Percentiles rank a stretch among this genome's conserved stretches.
Evolutionary conservation across 2,797 vertebrate genomes (phyloP).

Genomic region (Ctenopoma multispine): DNA sequence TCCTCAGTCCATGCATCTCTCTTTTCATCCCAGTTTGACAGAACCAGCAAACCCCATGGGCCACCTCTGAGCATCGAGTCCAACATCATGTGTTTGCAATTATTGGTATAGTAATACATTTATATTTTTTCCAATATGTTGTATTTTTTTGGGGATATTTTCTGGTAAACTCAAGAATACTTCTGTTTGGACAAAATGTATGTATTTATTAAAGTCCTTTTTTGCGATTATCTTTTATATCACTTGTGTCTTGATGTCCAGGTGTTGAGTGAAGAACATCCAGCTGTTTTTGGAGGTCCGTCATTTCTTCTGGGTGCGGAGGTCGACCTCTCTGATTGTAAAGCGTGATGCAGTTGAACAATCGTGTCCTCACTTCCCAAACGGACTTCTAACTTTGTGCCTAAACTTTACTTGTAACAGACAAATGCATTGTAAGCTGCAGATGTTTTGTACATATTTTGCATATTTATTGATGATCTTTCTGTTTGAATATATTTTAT

Average conservation of each 20-base stretch:
- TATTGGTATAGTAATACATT: background rate
- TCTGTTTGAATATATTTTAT: constrained; percentile 59
- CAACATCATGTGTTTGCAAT: constrained; percentile 38
- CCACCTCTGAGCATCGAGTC: constrained; percentile 89
- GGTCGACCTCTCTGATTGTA: constrained; percentile 77
- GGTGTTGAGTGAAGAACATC: constrained; percentile 75
- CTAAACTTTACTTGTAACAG: constrained; percentile 91
- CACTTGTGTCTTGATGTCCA: constrained; percentile 43
- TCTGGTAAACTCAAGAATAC: too few relatives aligned
- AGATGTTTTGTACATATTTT: constrained; percentile 82
- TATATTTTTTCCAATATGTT: too few relatives aligned
- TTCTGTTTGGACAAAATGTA: too few relatives aligned
- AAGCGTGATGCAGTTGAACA: constrained; percentile 90
- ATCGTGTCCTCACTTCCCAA: constrained; percentile 88
- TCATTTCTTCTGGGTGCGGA: constrained; percentile 66
- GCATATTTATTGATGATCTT: constrained; percentile 74
- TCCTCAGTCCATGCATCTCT: constrained; percentile 89
- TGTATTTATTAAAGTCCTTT: background rate
- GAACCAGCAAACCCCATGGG: constrained; percentile 90
- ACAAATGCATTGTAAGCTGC: constrained; percentile 95
- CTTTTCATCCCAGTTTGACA: constrained; percentile 89
- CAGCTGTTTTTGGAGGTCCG: constrained; percentile 81
- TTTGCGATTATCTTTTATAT: background rate
- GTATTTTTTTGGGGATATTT: too few relatives aligned
- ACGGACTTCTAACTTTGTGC: constrained; percentile 93